Evolutionary conservation across 2,888 invertebrate species (phyloP).

Genomic region (Drosophila koepferae): DNA sequence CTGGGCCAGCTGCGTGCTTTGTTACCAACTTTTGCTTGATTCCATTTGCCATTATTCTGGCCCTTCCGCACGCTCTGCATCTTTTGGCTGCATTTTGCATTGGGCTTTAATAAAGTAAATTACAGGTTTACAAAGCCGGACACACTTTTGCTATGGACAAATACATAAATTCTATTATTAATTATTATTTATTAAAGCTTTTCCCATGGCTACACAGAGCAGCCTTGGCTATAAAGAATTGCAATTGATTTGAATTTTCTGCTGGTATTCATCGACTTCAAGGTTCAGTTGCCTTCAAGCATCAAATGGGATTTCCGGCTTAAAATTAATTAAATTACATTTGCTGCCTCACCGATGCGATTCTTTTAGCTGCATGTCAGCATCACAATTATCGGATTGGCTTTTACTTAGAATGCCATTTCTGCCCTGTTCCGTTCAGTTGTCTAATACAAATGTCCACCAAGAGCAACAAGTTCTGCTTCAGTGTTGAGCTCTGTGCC

Average conservation of each 20-base stretch:
- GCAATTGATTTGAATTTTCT: background rate
- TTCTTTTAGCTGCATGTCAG: background rate
- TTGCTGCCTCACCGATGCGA: background rate
- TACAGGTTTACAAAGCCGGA: too few relatives aligned
- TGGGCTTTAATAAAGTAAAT: slow-evolving; percentile 1
- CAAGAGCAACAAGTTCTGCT: background rate
- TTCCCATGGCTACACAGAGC: background rate
- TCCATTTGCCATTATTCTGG: background rate
- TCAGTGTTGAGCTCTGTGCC: too few relatives aligned
- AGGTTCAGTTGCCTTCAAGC: too few relatives aligned
- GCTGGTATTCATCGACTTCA: background rate
- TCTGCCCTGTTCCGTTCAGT: background rate
- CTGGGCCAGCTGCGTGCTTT: background rate
- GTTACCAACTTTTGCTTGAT: background rate
- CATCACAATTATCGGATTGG: background rate
- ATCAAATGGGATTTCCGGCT: background rate
- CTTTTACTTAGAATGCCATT: background rate
- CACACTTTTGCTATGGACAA: background rate
- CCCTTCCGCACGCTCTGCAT: background rate
- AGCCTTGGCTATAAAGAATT: background rate
- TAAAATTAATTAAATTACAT: background rate
- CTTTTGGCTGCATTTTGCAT: too few relatives aligned
- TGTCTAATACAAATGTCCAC: background rate
- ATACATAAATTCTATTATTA: background rate
- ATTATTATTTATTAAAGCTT: background rate